Conservation (phyloP, 35 echinoderm and acorn worm genomes). For the Stichopus chloronotus region DNA sequence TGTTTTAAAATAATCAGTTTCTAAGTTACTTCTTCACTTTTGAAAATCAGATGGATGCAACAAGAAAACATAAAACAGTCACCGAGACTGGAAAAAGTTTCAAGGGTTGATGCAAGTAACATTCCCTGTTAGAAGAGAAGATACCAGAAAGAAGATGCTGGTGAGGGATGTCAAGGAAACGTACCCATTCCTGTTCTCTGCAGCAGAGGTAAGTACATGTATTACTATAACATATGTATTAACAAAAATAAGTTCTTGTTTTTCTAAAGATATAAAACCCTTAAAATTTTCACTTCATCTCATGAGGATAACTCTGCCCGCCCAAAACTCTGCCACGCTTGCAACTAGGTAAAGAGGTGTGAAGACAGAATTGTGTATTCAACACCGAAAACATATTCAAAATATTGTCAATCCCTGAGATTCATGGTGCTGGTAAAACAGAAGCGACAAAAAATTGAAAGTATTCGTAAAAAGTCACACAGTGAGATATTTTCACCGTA, state of each 20-base stretch:
- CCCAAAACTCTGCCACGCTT: too few species aligned
- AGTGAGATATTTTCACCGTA: neutral
- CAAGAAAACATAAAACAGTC: neutral
- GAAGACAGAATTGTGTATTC: too few species aligned
- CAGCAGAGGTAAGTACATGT: slow-evolving; percentile 34
- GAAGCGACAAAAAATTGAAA: too few species aligned
- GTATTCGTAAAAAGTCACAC: too few species aligned
- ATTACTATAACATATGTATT: too few species aligned
- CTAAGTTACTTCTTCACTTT: neutral
- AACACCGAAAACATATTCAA: neutral
- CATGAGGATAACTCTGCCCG: too few species aligned
- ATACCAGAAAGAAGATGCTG: neutral
- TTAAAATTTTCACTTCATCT: neutral
- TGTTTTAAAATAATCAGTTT: neutral
- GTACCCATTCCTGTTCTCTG: slow-evolving; percentile 25
- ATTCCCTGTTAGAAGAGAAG: slow-evolving; percentile 12
- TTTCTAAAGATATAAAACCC: neutral
- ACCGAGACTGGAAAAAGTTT: neutral
- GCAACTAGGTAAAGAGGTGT: too few species aligned
- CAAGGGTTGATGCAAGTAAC: slow-evolving; percentile 19
- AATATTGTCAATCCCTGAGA: neutral
- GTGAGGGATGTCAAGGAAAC: neutral
- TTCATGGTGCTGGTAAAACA: neutral
- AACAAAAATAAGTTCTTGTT: too few species aligned
- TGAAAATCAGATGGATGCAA: slow-evolving; percentile 27